Conservation (phyloP, 2,113 vertebrate genomes). For the Lycaon pictus region DNA sequence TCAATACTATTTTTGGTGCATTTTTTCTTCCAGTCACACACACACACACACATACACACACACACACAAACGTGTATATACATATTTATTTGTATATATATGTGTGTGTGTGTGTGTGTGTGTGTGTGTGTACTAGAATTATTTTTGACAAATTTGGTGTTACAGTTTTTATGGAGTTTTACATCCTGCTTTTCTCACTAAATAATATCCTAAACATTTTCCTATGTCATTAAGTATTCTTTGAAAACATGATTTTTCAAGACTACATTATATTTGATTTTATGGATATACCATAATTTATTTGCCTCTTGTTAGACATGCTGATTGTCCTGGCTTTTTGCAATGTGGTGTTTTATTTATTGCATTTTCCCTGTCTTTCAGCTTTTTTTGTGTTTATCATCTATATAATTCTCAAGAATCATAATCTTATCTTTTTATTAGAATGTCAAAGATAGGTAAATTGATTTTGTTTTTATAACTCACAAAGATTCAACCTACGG, state of each 20-base stretch:
- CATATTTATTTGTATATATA: neutral
- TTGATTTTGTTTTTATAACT: conserved; percentile 79
- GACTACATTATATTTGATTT: conserved; percentile 64
- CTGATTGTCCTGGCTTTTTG: conserved; percentile 62
- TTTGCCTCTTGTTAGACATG: conserved; percentile 68
- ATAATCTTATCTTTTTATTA: conserved; percentile 83
- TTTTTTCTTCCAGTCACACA: neutral
- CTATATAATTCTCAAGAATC: conserved; percentile 80
- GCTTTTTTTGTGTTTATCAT: conserved; percentile 76
- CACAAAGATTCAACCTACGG: conserved; percentile 58
- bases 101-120: neutral
- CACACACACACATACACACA: neutral
- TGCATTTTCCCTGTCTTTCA: conserved; percentile 70
- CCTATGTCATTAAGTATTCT: conserved; percentile 53
- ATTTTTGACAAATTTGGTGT: neutral
- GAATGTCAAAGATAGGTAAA: conserved; percentile 81
- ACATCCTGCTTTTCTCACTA: conserved; percentile 36
- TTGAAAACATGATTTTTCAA: conserved; percentile 59
- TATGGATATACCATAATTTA: conserved; percentile 74
- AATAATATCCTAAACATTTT: conserved; percentile 57
- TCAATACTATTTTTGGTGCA: neutral
- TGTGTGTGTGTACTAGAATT: neutral
- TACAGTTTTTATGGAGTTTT: conserved; percentile 38
- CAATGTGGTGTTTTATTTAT: conserved; percentile 77
- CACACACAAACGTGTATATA: neutral